These are phyloP conservation scores for Bos javanicus DNA, from an alignment of 2,113 vertebrate species.

Conservation along the genomic window DNA sequence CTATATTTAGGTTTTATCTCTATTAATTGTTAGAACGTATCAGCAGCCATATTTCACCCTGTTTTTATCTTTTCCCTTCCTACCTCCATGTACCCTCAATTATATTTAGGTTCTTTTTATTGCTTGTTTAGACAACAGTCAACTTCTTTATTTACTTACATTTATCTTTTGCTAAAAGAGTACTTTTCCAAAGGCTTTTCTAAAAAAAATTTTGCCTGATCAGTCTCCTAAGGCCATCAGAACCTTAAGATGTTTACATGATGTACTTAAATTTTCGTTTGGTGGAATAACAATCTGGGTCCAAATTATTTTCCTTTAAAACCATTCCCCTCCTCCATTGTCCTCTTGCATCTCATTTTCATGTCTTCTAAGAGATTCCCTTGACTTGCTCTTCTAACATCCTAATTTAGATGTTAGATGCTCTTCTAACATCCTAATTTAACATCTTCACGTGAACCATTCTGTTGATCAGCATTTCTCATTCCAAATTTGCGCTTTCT, in stretches of 20 bases:
- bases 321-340: accelerated
- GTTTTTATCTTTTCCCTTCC: not conserved
- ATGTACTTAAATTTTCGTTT: not conserved
- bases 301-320: not conserved
- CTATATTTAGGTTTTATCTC: not conserved
- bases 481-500: not conserved
- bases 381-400: not conserved
- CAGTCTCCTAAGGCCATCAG: not conserved
- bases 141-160: not conserved
- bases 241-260: not conserved
- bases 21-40: not conserved
- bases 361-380: not conserved
- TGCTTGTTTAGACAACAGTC: not conserved
- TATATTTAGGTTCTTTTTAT: not conserved
- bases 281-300: not conserved
- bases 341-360: not conserved
- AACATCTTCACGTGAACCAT: too few species aligned
- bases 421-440: not conserved
- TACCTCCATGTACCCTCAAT: not conserved
- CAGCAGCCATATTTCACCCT: not conserved
- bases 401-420: not conserved
- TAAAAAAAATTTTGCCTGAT: not conserved
- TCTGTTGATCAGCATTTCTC: not conserved
- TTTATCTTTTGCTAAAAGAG: not conserved
- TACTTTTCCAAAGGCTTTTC: not conserved